Evolutionary conservation across 1,140 invertebrate genomes (phyloP), one percentile per base, ranked within the genome.

Genomic region (Orius insidiosus): DNA sequence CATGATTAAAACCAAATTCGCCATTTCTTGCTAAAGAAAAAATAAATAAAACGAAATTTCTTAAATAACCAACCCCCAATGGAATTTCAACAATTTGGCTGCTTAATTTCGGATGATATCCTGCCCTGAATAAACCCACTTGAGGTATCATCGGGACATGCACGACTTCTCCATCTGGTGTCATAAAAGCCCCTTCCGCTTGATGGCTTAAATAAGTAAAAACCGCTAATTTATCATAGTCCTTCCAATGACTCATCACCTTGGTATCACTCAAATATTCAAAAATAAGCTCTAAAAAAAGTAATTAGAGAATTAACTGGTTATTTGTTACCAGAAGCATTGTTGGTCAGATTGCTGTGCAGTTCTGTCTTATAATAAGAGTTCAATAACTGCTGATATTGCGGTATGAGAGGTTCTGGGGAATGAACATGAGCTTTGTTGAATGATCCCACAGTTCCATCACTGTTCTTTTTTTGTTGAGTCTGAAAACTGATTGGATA

Each of bases 221-320:
- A 0, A 58, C 56, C 1, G 56, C 56, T 13, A 60, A 38, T 18
- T 54, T 53, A 18, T 58, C 46, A 41, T 53, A 61, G 43, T 61
- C 56, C 37, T 54, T 53, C 59, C 59, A 61, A 44, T 61, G 59
- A 33, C 55, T 58, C 50, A 61, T 56, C 9, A 61, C 53, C 30
- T 58, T 58, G 4, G 56, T 53, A 40, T 60, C 58, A 15, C 52
- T 59, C 7, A 52, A 47, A 8, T 60, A 34, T 46, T 57, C 54
- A 33, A 61, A 34, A 30, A 52, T 50, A 18, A 51, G 46, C 37
- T 48, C 54, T 57, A 35, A 41, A 48, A 48, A 45, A 49, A 10
- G 40, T 30, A n/a, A 44, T 15, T 30, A 19, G 30, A 19, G 13
- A 16, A 36, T 45, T 30, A 35, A 31, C 35, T 10, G 16, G 2